These are phyloP conservation scores for Crypturellus tataupa DNA, from an alignment of 2,797 vertebrate genomes.

Conservation along the genomic window DNA sequence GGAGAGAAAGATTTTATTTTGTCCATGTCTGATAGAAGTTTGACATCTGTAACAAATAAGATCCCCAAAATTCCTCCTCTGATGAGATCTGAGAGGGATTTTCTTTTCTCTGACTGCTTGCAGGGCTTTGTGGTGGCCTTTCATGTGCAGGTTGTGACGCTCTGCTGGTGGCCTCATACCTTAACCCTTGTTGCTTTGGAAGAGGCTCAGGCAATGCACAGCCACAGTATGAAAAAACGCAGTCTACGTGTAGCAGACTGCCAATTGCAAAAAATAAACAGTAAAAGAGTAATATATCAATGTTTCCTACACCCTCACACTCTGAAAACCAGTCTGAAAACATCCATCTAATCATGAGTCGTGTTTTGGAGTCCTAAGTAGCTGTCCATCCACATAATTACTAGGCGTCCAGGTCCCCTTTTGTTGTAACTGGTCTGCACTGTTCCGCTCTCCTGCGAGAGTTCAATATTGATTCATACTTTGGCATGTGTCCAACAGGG, in stretches of 20 bases:
- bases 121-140: neutral
- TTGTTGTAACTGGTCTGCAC: neutral
- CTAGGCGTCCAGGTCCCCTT: neutral
- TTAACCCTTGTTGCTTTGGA: neutral
- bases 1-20: neutral
- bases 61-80: neutral
- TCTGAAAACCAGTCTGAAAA: neutral
- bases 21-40: neutral
- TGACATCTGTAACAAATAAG: neutral
- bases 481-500: neutral
- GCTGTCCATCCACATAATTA: neutral
- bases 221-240: neutral
- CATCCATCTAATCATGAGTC: neutral
- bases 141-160: rapidly evolving
- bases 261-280: neutral
- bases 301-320: neutral
- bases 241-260: neutral
- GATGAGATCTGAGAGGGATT: neutral
- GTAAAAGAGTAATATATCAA: neutral
- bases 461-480: neutral
- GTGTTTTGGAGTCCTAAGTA: neutral
- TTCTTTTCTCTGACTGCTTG: neutral
- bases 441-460: neutral
- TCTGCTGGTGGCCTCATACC: neutral
- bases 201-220: neutral